Conservation (phyloP, 1,140 invertebrate species). For the Trigoniulus corallinus region DNA sequence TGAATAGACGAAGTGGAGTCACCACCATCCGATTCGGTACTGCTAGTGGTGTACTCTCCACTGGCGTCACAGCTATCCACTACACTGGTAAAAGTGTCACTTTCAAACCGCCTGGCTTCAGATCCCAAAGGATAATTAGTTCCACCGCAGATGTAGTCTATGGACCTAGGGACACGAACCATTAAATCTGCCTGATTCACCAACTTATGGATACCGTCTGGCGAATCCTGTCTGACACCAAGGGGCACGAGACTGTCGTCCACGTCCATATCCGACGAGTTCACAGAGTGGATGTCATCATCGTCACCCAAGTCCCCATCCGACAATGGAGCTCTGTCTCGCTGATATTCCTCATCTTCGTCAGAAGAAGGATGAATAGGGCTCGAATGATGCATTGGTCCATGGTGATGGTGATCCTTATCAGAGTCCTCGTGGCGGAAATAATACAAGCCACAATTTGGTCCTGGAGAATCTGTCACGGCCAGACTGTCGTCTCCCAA, state of each 20-base stretch:
- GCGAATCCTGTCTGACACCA: constrained; percentile 21
- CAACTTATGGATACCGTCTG: constrained; percentile 38
- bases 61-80: constrained; percentile 65
- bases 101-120: no score
- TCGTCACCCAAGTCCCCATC: background rate
- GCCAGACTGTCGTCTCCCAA: background rate
- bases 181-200: constrained; percentile 49
- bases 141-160: constrained; percentile 7
- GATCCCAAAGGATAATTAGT: no score
- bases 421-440: constrained; percentile 69
- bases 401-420: constrained; percentile 34
- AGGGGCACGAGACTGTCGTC: constrained; percentile 3
- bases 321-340: no score
- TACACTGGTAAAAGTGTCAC: constrained; percentile 20
- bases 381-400: background rate
- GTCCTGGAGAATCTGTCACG: constrained; percentile 37
- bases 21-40: constrained; percentile 29
- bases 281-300: constrained; percentile 6
- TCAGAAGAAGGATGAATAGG: no score
- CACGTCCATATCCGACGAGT: constrained; percentile 14
- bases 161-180: constrained; percentile 16
- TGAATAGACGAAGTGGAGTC: constrained; percentile 46
- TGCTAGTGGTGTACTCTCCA: constrained; percentile 55
- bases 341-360: no score
- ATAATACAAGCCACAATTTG: constrained; percentile 62